Conservation (phyloP, 2,797 vertebrate species). For the Crocidura indochinensis region DNA sequence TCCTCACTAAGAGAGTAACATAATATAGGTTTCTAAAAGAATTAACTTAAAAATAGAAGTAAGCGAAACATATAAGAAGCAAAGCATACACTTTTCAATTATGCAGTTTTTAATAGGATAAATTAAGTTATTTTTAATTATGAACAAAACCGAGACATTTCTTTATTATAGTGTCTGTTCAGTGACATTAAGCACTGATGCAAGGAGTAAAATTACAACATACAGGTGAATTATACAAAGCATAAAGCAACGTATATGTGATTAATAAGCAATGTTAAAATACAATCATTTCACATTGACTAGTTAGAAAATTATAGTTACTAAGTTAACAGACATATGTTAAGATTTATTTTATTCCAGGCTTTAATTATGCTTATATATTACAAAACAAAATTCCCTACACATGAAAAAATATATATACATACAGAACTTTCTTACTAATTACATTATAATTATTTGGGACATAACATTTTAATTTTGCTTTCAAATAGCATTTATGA, state of each 20-base stretch:
- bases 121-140: slow-evolving; percentile 70
- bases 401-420: slow-evolving; percentile 35
- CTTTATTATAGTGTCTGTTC: slow-evolving; percentile 68
- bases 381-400: slow-evolving; percentile 66
- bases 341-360: slow-evolving; percentile 87
- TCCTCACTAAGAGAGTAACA: too few species aligned
- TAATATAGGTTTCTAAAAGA: slow-evolving; percentile 57
- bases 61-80: slow-evolving; percentile 27
- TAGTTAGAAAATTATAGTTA: slow-evolving; percentile 83
- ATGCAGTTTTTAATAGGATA: slow-evolving; percentile 82
- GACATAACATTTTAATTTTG: slow-evolving; percentile 59
- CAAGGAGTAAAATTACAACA: slow-evolving; percentile 75
- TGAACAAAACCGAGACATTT: slow-evolving; percentile 66
- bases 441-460: slow-evolving; percentile 62
- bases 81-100: slow-evolving; percentile 63
- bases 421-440: slow-evolving; percentile 58
- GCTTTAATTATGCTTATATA: slow-evolving; percentile 86
- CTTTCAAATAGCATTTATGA: slow-evolving; percentile 56
- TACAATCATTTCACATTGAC: slow-evolving; percentile 85
- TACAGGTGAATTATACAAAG: slow-evolving; percentile 81
- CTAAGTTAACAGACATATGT: slow-evolving; percentile 88
- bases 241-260: slow-evolving; percentile 86
- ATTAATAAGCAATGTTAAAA: slow-evolving; percentile 85
- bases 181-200: slow-evolving; percentile 61
- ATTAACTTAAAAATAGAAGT: slow-evolving; percentile 50